phyloP scores from a whole-genome alignment of 2,113 vertebrate species.

The Sapajus apella region DNA sequence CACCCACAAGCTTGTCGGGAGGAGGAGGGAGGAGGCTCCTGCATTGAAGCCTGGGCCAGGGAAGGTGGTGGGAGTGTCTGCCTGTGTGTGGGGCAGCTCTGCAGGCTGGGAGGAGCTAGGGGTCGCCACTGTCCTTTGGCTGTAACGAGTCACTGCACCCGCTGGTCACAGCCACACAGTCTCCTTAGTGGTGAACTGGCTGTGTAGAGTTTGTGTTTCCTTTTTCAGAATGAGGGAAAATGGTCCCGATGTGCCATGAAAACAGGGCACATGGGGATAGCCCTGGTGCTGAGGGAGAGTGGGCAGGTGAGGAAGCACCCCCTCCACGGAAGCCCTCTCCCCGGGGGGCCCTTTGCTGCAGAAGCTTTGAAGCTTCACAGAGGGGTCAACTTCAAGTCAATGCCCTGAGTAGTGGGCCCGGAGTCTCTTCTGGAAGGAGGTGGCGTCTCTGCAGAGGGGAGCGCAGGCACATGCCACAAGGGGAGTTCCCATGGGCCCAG shows the following conservation, averaged over 20 bases:
- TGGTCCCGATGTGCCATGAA: background rate
- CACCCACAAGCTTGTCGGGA: fast-evolving
- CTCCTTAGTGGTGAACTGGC: background rate
- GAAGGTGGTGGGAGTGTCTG: too few relatives aligned
- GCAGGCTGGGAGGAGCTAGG: fast-evolving
- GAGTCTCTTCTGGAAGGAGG: background rate
- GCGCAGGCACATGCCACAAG: background rate
- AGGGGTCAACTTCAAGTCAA: background rate
- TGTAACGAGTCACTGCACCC: fast-evolving
- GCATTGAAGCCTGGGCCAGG: background rate
- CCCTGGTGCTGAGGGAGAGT: fast-evolving
- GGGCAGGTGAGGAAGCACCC: background rate
- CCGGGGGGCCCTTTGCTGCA: background rate
- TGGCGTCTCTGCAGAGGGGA: background rate
- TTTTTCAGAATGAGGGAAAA: background rate
- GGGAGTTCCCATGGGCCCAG: background rate
- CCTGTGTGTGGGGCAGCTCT: background rate
- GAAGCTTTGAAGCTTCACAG: background rate
- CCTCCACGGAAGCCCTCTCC: background rate
- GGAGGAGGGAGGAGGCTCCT: fast-evolving
- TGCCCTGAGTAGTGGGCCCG: background rate
- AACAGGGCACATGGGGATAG: background rate
- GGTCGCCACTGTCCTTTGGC: background rate
- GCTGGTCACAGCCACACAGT: background rate
- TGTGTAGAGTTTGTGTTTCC: background rate